Evolutionary conservation across 1,140 invertebrate genomes (phyloP).

Genomic region (Diorhabda carinulata): DNA sequence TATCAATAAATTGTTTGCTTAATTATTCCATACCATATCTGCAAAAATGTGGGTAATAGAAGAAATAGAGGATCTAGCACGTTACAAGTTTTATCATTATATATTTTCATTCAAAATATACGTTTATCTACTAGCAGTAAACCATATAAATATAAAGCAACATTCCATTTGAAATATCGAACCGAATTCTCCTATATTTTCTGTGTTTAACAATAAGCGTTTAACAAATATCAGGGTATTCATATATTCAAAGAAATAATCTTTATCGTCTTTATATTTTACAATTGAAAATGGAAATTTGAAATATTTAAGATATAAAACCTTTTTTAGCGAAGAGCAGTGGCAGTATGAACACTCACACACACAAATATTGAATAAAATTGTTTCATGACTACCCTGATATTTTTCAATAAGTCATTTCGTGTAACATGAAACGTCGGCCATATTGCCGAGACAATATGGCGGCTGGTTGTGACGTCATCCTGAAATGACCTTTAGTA

Average conservation of each 20-base stretch:
- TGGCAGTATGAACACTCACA: no score
- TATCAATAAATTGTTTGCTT: neutral
- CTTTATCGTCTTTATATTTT: no score
- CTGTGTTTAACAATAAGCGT: neutral
- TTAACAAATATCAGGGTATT: no score
- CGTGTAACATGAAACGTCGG: neutral
- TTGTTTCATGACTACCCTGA: neutral
- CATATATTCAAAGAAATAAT: no score
- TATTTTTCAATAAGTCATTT: neutral
- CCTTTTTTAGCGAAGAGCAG: neutral
- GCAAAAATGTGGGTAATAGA: conserved; percentile 23
- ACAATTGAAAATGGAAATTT: no score
- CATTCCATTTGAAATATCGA: neutral
- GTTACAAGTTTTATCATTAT: neutral
- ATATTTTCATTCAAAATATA: neutral
- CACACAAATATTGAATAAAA: neutral
- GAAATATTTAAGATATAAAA: no score
- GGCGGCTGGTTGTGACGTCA: neutral
- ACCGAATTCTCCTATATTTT: neutral
- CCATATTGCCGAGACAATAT: neutral
- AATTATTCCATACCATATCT: conserved; percentile 22
- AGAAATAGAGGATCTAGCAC: conserved; percentile 1
- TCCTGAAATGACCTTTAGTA: neutral
- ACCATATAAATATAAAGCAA: neutral
- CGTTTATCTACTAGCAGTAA: neutral